Percentiles rank a stretch among this genome's conserved stretches.
Evolutionary conservation across 2,113 vertebrate genomes (phyloP).

Genomic region (Regulus satrapa): DNA sequence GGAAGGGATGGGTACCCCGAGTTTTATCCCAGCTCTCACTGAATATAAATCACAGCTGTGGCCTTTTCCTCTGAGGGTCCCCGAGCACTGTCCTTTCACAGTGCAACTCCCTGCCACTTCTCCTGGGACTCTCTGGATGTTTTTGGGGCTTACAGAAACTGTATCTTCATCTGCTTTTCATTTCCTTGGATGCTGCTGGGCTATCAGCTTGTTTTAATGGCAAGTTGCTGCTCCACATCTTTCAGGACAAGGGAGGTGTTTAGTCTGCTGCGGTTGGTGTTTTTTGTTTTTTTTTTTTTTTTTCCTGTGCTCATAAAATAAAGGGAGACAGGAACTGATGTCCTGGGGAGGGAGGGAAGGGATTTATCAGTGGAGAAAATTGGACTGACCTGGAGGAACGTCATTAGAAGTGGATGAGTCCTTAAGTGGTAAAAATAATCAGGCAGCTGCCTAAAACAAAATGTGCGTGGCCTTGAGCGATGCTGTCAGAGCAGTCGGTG

Average conservation of each 20-base stretch:
- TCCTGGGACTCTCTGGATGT: neutral
- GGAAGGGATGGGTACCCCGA: neutral
- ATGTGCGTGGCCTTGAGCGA: neutral
- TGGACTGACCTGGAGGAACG: neutral
- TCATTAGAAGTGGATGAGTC: neutral
- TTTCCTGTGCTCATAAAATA: neutral
- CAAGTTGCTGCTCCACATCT: neutral
- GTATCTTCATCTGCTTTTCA: slow-evolving; percentile 36
- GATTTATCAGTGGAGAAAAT: slow-evolving; percentile 12
- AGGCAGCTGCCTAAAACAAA: neutral
- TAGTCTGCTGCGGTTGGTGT: neutral
- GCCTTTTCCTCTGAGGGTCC: neutral
- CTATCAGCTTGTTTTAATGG: neutral
- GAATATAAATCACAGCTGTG: neutral
- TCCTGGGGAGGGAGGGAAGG: neutral
- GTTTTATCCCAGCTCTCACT: neutral
- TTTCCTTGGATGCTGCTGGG: slow-evolving; percentile 16
- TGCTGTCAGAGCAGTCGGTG: neutral
- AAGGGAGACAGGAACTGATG: neutral
- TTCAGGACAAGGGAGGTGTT: neutral
- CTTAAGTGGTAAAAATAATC: slow-evolving; percentile 36
- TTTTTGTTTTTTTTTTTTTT: too few species aligned
- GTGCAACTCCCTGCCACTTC: neutral
- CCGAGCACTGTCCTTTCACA: neutral
- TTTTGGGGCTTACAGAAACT: neutral